phyloP scores from a whole-genome alignment of 2,888 invertebrate genomes.

The Barypeithes pellucidus region DNA sequence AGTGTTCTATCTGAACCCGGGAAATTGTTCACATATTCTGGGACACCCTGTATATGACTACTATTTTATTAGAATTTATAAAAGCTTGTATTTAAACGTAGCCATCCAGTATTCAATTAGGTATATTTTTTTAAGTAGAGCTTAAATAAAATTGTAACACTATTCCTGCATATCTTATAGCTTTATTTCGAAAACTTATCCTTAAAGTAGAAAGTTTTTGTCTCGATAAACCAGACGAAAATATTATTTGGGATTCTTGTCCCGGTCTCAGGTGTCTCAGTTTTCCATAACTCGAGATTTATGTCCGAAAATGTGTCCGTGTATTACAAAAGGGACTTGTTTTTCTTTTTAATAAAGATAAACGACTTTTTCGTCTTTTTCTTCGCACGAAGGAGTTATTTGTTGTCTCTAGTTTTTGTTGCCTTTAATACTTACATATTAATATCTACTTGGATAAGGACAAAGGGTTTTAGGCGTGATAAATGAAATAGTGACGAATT shows the following conservation, averaged over 20 bases:
- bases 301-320: slow-evolving; percentile 34
- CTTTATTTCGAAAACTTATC: slow-evolving; percentile 6
- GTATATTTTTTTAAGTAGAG: background rate
- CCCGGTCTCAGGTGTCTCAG: slow-evolving; percentile 41
- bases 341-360: slow-evolving; percentile 29
- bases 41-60: too few species aligned
- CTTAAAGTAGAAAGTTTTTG: slow-evolving; percentile 33
- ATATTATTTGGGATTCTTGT: slow-evolving; percentile 36
- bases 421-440: background rate
- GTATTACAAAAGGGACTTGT: slow-evolving; percentile 25
- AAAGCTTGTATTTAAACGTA: too few species aligned
- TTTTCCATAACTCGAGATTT: slow-evolving; percentile 46
- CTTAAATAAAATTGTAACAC: background rate
- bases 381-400: slow-evolving; percentile 15
- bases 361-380: slow-evolving; percentile 23
- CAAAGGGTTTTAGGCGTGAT: too few species aligned
- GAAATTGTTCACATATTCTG: too few species aligned
- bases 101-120: too few species aligned
- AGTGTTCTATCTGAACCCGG: too few species aligned
- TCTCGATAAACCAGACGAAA: slow-evolving; percentile 19
- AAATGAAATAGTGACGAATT: too few species aligned
- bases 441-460: background rate
- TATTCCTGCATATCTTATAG: background rate
- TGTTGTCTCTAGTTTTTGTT: slow-evolving; percentile 14
- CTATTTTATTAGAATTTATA: too few species aligned